Evolutionary conservation across 2,888 invertebrate species (phyloP), one percentile per base, ranked within the genome.

Genomic region (Argynnis bischoffii): DNA sequence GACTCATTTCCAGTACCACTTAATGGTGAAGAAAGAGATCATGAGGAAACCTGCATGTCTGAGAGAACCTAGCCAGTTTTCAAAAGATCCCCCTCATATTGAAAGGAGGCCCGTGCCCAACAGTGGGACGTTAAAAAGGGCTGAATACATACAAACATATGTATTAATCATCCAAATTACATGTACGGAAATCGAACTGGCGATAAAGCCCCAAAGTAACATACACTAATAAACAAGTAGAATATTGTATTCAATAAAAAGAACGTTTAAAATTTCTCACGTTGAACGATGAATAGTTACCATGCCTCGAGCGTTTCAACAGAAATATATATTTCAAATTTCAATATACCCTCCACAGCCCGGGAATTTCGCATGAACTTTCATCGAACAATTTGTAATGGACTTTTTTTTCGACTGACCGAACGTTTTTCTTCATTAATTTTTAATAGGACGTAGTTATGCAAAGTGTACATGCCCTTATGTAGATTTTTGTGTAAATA

Each of bases 321-420:
- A 77, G 80, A 83, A 86, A 84, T 86, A 84, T 86, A 84, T 85
- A 83, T 86, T 83, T 80, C 77, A 80, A 81, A 81, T 80, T 83
- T 84, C 81, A 82, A 77, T 78, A 78, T 78, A 73, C 74, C 74
- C 75, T 68, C 66, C 50, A 61, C 63, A 59, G 46, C 68, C 64
- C 57, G 57, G 64, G 72, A 78, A 80, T 83, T 80, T 75, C 63
- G 67, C 75, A 72, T 73, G 73, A 79, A 82, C 78, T 77, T 81
- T 50, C 66, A 66, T 66, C 61, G 60, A 76, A 80, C 79, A 78
- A 81, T 80, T 80, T 77, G 64, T 79, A 79, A 83, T 80, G 79
- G 78, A 78, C 76, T 59, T 61, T 66, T 60, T 26, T 54, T 55
- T 47, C n/a, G 67, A 55, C 59, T 71, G 71, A 61, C 65, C 66